phyloP scores from a whole-genome alignment of 2,888 invertebrate genomes.

The Sipunculus nudus region DNA sequence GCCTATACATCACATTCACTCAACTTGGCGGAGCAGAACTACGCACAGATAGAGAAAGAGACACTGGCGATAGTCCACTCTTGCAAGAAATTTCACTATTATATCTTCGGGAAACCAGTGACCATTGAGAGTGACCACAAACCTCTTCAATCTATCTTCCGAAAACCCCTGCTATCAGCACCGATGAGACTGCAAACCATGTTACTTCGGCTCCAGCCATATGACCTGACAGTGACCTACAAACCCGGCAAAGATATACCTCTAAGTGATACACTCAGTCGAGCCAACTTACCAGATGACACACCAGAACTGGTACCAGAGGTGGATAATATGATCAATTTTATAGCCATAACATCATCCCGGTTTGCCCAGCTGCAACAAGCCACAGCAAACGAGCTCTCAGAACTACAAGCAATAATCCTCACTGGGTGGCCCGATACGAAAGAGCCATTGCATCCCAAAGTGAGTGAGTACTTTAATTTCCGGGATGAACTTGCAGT shows the following conservation, averaged over 20 bases:
- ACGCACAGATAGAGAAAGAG: conserved; percentile 14
- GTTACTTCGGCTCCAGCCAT: conserved; percentile 27
- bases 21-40: conserved; percentile 4
- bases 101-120: conserved; percentile 12
- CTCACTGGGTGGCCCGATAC: conserved; percentile 12
- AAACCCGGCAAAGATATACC: conserved; percentile 20
- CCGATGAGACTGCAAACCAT: conserved; percentile 31
- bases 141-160: too few species aligned
- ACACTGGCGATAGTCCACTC: conserved; percentile 1
- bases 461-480: conserved; percentile 12
- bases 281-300: conserved; percentile 17
- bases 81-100: conserved; percentile 8
- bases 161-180: conserved; percentile 4
- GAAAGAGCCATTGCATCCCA: not conserved
- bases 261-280: conserved; percentile 15
- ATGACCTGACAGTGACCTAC: conserved; percentile 24
- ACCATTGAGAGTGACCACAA: conserved; percentile 26
- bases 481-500: conserved; percentile 10
- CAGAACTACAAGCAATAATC: conserved; percentile 11
- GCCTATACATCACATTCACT: conserved; percentile 13
- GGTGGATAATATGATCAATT: too few species aligned
- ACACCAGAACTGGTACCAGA: too few species aligned
- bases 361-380: too few species aligned
- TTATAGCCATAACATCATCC: too few species aligned
- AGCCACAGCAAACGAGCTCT: conserved; percentile 4